Evolutionary conservation across 2,113 vertebrate genomes (phyloP), one percentile per base, ranked within the genome.

Genomic region (Mesembrinibis cayennensis): DNA sequence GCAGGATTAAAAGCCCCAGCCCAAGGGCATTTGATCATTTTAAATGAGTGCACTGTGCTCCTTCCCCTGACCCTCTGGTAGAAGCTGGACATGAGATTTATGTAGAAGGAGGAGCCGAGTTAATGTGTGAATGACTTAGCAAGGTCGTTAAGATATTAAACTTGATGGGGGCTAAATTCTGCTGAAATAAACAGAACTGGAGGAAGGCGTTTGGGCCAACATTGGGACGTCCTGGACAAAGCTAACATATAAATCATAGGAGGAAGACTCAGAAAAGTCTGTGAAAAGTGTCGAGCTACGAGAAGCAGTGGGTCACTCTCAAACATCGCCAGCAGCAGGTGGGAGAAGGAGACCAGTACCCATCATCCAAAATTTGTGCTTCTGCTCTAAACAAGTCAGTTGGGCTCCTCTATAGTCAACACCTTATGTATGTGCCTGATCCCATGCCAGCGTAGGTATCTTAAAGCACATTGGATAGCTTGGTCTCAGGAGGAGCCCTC

Each of bases 381-480:
- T 42, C 47, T 79, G 18, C 61, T 69, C 38, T 27, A 29, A 44
- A 47, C 10, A 47, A 23, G 38, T 15, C 34, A 15, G 3, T 4
- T 13, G 15, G 9, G 34, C 23, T 74, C 26, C 29, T 40, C 38
- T 65, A 2, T 3, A 85, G 30, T 11, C 66, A 84, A 13, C 26
- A 25, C 40, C 34, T 40, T 23, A 29, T 1, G 22, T 3, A 52
- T 11, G 34, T 47, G 21, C 73, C 61, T 29, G 67, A 74, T 30
- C 11, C 44, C 45, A 55, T 1, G 3, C 16, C 62, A 70, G 42
- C 4, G 22, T 0, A 34, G 13, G 3, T 5, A 40, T 5, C 38
- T 47, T 34, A 21, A 49, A 49, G 40, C 40, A 16, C 0, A 1
- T 5, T 65, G 21, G 40, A 45, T 6, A 9, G 8, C 40, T 55